These are phyloP conservation scores for Phaedon cochleariae DNA, from an alignment of 2,888 invertebrate species.

Conservation along the genomic window DNA sequence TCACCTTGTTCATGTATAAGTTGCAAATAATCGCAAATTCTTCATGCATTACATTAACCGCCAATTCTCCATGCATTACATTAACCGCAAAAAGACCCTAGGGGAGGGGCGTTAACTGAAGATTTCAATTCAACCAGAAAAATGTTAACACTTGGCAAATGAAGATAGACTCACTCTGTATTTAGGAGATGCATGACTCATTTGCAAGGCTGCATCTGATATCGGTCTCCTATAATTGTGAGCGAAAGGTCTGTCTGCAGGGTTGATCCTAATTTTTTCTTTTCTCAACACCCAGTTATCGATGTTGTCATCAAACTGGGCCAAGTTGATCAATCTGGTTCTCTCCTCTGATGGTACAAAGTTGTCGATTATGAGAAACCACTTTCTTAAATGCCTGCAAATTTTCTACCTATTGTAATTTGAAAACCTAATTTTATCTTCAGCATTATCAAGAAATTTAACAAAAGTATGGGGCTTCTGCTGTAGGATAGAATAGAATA, in stretches of 20 bases:
- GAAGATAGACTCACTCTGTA: slow-evolving; percentile 53
- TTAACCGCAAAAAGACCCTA: too few relatives aligned
- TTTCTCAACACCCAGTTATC: slow-evolving; percentile 73
- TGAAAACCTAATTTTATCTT: background rate
- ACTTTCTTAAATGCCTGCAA: slow-evolving; percentile 82
- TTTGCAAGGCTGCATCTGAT: slow-evolving; percentile 57
- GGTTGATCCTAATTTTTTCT: slow-evolving; percentile 52
- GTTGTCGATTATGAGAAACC: slow-evolving; percentile 87
- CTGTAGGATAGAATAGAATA: too few relatives aligned
- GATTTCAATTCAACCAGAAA: background rate
- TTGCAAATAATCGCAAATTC: too few relatives aligned
- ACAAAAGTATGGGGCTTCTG: too few relatives aligned
- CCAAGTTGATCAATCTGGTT: slow-evolving; percentile 75
- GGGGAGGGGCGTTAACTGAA: too few relatives aligned
- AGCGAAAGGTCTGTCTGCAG: slow-evolving; percentile 56
- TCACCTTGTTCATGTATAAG: too few relatives aligned
- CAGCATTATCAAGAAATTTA: background rate
- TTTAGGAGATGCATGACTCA: slow-evolving; percentile 47
- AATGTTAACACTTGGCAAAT: background rate
- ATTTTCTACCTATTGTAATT: background rate
- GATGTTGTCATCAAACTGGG: slow-evolving; percentile 83
- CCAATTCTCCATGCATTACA: too few relatives aligned
- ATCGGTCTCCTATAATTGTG: slow-evolving; percentile 59
- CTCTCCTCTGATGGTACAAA: slow-evolving; percentile 88
- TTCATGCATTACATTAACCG: too few relatives aligned